phyloP scores from a whole-genome alignment of 2,113 vertebrate species.

The Tenebrosternarchus preto region DNA sequence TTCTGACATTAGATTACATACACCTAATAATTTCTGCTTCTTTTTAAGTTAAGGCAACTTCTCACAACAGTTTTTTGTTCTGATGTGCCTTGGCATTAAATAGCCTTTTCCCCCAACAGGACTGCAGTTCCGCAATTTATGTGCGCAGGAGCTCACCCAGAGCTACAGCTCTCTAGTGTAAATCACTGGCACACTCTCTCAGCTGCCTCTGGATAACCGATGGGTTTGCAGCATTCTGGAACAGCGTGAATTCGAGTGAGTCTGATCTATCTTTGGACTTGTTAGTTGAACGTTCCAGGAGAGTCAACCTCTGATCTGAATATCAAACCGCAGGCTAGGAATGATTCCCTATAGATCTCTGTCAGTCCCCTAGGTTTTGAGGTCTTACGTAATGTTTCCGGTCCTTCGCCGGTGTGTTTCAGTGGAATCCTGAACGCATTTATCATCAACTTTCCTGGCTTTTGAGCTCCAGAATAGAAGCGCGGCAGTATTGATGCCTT shows the following conservation, averaged over 20 bases:
- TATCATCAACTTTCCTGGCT: slow-evolving; percentile 14
- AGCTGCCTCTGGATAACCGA: neutral
- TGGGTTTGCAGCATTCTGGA: neutral
- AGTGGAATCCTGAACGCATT: neutral
- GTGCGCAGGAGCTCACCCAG: neutral
- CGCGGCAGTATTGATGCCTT: neutral
- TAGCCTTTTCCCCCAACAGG: neutral
- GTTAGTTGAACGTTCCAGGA: neutral
- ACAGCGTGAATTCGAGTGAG: neutral
- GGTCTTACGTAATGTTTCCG: too few species aligned
- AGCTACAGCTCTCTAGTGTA: neutral
- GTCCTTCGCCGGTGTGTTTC: neutral
- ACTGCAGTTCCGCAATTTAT: neutral
- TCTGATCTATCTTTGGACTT: neutral
- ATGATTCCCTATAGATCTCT: too few species aligned
- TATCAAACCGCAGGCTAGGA: too few species aligned
- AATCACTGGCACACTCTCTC: neutral
- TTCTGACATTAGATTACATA: neutral
- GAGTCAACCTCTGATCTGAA: too few species aligned
- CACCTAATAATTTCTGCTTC: neutral
- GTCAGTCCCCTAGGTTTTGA: too few species aligned
- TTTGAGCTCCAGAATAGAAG: neutral
- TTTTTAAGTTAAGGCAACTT: neutral
- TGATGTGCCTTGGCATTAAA: neutral
- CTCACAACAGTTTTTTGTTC: neutral